Evolutionary conservation across 2,113 vertebrate genomes (phyloP), one percentile per base, ranked within the genome.

Genomic region (Cariama cristata): DNA sequence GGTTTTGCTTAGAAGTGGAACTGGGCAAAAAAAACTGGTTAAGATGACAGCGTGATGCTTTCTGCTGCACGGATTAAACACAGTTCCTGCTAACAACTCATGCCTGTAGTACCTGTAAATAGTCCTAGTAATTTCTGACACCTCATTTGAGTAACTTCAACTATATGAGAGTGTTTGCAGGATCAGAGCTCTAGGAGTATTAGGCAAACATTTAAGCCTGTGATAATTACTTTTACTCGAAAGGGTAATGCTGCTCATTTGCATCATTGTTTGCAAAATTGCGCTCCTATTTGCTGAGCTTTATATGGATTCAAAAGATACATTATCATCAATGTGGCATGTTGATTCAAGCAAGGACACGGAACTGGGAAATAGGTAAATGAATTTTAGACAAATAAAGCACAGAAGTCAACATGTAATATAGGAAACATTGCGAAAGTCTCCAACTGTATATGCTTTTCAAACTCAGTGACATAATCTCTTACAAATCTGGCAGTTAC

Each of bases 1-100:
- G 97, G 86, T 94, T 81, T 96, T 88, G 83, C 96, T 96, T 96
- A 71, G 76, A 86, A 97, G 87, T 92, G 69, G 96, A 97, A 95
- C 93, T 96, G 96, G 96, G 87, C 92, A 89, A 79, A 97, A 85
- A 96, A 69, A 79, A 68, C 85, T 88, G 96, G 79, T 94, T 33
- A 20, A 69, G 55, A 47, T 18, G 55, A 28, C 24, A 8, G 16
- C 21, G 20, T 62, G 89, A 30, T 75, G 53, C 13, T 81, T 87
- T 76, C 73, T 55, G 63, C n/a, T 60, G 90, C 90, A 30, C 72
- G 7, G 1, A 59, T 69, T 15, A 63, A 87, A 72, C 49, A 40
- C 38, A 16, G 5, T 16, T 64, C 76, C 94, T 79, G 79, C 72
- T 24, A 19, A 69, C 45, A 33, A 2, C 47, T 90, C 53, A 2